Evolutionary conservation across 2,888 invertebrate genomes (phyloP).

Genomic region (Synanthedon andrenaeformis): DNA sequence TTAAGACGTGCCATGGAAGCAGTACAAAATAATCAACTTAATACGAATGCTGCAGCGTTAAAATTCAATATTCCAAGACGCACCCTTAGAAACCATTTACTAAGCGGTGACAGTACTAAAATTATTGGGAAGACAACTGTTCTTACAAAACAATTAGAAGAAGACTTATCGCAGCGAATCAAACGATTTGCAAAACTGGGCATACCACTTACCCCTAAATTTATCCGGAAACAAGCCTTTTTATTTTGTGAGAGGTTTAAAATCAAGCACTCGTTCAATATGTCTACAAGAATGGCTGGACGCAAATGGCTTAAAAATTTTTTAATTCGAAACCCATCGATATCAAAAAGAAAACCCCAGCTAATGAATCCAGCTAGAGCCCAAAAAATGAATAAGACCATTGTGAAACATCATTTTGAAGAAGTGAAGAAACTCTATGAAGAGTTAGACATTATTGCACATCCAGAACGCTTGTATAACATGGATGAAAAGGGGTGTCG

Average conservation of each 20-base stretch:
- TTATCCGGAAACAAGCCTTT: constrained; percentile 10
- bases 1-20: too few relatives aligned
- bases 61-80: too few relatives aligned
- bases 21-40: too few relatives aligned
- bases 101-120: too few relatives aligned
- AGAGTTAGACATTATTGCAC: constrained; percentile 5
- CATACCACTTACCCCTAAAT: constrained; percentile 17
- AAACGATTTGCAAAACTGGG: constrained; percentile 17
- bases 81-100: too few relatives aligned
- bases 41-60: too few relatives aligned
- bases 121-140: too few relatives aligned
- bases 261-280: constrained; percentile 3
- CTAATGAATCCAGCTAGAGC: too few relatives aligned
- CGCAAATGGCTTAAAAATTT: constrained; percentile 7
- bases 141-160: neutral
- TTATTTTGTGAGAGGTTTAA: neutral
- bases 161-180: constrained; percentile 16
- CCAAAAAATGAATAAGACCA: too few relatives aligned
- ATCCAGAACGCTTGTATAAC: neutral
- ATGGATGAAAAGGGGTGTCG: constrained; percentile 4
- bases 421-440: constrained; percentile 2
- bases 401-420: too few relatives aligned
- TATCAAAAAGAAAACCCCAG: too few relatives aligned
- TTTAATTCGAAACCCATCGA: constrained; percentile 6
- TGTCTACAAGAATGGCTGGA: constrained; percentile 5